These are phyloP conservation scores for Aix galericulata DNA, from an alignment of 2,113 vertebrate genomes.

Conservation along the genomic window DNA sequence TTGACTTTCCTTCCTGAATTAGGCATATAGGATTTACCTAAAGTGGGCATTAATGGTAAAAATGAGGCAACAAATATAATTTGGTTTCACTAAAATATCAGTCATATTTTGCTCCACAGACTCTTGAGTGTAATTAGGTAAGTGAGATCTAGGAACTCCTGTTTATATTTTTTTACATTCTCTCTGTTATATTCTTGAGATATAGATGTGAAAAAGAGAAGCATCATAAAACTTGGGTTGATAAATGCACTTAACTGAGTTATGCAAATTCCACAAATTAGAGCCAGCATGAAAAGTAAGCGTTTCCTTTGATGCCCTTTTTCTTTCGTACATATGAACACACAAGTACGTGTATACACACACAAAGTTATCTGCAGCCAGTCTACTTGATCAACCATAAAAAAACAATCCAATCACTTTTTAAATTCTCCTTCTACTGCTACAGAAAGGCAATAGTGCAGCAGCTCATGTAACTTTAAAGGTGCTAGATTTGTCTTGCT, in stretches of 20 bases:
- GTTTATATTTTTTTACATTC: not conserved
- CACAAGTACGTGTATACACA: not conserved
- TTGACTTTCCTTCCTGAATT: not conserved
- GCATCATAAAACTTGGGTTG: not conserved
- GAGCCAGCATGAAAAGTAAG: not conserved
- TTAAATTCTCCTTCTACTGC: not conserved
- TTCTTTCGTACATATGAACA: not conserved
- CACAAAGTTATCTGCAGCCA: not conserved
- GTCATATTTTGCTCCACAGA: not conserved
- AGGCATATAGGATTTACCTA: not conserved
- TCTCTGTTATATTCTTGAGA: not conserved
- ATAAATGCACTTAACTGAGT: not conserved
- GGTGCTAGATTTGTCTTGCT: not conserved
- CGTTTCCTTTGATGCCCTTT: not conserved
- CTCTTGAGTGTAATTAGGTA: not conserved
- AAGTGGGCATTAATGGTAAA: not conserved
- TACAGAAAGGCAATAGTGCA: not conserved
- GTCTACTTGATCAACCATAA: not conserved
- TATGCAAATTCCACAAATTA: not conserved
- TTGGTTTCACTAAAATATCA: not conserved
- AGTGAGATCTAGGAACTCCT: not conserved
- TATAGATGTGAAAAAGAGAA: not conserved
- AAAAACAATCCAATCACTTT: not conserved
- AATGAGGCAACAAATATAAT: not conserved
- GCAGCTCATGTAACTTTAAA: not conserved